These are phyloP conservation scores for Nycteola revayana DNA, from an alignment of 2,888 invertebrate genomes.

Conservation along the genomic window DNA sequence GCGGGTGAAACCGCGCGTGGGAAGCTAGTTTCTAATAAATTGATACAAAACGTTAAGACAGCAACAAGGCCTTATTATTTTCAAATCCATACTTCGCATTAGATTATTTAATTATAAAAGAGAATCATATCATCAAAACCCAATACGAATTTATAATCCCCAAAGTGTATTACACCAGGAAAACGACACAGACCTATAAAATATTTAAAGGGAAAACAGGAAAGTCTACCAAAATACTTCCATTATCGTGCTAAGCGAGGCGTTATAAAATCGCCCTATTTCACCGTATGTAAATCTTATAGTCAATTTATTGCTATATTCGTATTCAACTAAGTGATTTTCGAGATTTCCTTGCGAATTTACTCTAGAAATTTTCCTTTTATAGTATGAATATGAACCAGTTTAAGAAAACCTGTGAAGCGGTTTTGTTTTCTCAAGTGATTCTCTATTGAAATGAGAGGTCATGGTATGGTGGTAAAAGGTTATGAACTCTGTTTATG, in stretches of 20 bases:
- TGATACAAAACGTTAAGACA: no score
- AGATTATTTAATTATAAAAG: no score
- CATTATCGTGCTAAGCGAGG: slow-evolving; percentile 66
- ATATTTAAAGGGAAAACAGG: slow-evolving; percentile 39
- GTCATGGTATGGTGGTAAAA: slow-evolving; percentile 37
- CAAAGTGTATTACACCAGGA: background rate
- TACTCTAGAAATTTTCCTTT: slow-evolving; percentile 52
- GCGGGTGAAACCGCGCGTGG: no score
- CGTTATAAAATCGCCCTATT: slow-evolving; percentile 59
- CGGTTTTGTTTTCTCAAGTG: slow-evolving; percentile 17
- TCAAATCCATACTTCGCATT: no score
- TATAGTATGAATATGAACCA: slow-evolving; percentile 43
- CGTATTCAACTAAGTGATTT: slow-evolving; percentile 73
- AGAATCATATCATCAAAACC: no score
- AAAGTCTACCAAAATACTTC: slow-evolving; percentile 40
- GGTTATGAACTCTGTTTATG: slow-evolving; percentile 51
- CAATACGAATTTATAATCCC: slow-evolving; percentile 1
- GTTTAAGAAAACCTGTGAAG: slow-evolving; percentile 27
- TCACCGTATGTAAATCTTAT: slow-evolving; percentile 70
- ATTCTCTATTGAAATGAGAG: slow-evolving; percentile 14
- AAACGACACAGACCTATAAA: slow-evolving; percentile 11
- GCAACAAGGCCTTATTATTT: no score
- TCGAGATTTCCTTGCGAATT: slow-evolving; percentile 67
- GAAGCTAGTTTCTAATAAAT: no score
- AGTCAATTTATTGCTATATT: slow-evolving; percentile 73